Percentiles rank a stretch among this genome's conserved stretches.
These are phyloP conservation scores for Epinotia bilunana DNA, from an alignment of 2,888 invertebrate species.

Conservation along the genomic window DNA sequence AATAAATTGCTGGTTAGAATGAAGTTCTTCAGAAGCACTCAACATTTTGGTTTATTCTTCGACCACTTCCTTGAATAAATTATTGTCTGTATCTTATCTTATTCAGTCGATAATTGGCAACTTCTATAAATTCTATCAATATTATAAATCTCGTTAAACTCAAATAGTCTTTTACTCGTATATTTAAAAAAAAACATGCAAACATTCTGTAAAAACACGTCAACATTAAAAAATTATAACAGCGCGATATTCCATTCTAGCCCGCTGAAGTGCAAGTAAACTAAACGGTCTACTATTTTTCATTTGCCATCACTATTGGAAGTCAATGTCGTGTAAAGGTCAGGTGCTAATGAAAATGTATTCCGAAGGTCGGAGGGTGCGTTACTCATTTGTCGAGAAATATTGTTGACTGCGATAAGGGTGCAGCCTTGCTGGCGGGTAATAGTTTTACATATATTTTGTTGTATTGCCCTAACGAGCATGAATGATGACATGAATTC, in stretches of 20 bases:
- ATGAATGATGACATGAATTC: not conserved
- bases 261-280: not conserved
- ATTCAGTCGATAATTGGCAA: too few species aligned
- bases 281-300: not conserved
- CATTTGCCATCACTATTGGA: not conserved
- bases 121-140: too few species aligned
- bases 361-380: slow-evolving; percentile 32
- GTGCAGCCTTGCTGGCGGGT: not conserved
- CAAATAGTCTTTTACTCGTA: too few species aligned
- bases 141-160: too few species aligned
- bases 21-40: not conserved
- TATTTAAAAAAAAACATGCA: too few species aligned
- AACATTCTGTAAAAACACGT: too few species aligned
- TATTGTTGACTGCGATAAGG: slow-evolving; percentile 13
- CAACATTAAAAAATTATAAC: not conserved
- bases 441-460: not conserved
- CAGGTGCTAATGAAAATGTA: slow-evolving; percentile 36
- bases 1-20: not conserved
- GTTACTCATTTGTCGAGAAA: slow-evolving; percentile 23
- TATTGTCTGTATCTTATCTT: too few species aligned
- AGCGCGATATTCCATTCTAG: not conserved
- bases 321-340: slow-evolving; percentile 24
- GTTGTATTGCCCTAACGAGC: not conserved
- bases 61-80: too few species aligned
- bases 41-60: too few species aligned